phyloP scores from a whole-genome alignment of 2,797 vertebrate genomes.

The Tragelaphus oryx region DNA sequence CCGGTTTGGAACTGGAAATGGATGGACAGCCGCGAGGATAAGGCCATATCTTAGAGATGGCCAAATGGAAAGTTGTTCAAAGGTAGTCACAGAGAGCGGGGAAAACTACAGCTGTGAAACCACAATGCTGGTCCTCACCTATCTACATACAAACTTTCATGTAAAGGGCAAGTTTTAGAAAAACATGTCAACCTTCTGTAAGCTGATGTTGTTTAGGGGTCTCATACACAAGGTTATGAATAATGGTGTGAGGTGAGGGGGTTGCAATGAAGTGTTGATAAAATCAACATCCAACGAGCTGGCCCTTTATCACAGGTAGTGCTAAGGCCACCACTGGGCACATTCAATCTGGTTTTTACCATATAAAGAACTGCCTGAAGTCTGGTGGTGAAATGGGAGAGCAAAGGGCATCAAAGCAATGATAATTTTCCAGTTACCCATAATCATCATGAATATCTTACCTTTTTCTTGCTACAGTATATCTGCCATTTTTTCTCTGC shows the following conservation, averaged over 20 bases:
- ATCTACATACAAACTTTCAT: neutral
- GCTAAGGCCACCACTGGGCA: neutral
- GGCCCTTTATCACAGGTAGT: neutral
- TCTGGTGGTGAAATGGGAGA: neutral
- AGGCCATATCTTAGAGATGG: neutral
- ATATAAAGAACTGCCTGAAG: neutral
- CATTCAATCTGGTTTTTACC: neutral
- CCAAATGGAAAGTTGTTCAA: neutral
- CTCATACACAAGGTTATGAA: neutral
- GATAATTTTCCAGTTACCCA: neutral
- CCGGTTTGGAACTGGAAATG: neutral
- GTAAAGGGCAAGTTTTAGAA: neutral
- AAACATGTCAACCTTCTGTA: neutral
- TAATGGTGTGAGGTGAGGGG: neutral
- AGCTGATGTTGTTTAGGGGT: neutral
- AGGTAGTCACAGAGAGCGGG: neutral
- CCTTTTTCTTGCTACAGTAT: conserved; percentile 96
- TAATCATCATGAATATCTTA: conserved; percentile 75
- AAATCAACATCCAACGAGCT: neutral
- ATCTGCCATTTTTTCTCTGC: conserved; percentile 98
- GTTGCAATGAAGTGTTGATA: neutral
- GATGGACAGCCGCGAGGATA: neutral
- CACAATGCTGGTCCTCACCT: neutral
- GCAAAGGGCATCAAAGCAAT: neutral
- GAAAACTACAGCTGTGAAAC: neutral